Evolutionary conservation across 2,888 invertebrate species (phyloP).

Genomic region (Zygogramma bicolorata): DNA sequence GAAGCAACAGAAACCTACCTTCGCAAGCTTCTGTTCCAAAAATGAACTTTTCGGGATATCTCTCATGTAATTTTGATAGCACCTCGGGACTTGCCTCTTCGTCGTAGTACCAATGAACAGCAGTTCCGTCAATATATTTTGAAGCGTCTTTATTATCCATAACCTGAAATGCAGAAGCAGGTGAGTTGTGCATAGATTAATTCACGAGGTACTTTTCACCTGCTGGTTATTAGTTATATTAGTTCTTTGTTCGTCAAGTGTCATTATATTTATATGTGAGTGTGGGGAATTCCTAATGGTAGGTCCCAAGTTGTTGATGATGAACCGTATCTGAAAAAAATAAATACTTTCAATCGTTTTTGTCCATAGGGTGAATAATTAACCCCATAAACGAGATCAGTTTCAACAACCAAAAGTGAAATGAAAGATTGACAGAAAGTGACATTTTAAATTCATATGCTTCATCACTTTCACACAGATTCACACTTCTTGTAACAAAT

Average conservation of each 20-base stretch:
- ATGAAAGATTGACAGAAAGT: no score
- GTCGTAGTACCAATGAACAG: slow-evolving; percentile 88
- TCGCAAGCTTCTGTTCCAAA: slow-evolving; percentile 82
- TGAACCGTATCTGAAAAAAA: slow-evolving; percentile 73
- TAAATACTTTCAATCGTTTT: no score
- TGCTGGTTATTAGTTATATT: slow-evolving; percentile 43
- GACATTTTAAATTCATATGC: no score
- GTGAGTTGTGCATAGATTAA: no score
- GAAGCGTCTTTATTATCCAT: slow-evolving; percentile 66
- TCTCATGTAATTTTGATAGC: slow-evolving; percentile 70
- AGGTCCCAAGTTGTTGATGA: slow-evolving; percentile 81
- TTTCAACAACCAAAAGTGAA: no score
- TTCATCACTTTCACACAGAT: no score
- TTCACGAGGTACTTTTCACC: no score
- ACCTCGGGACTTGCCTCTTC: slow-evolving; percentile 69
- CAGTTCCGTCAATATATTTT: slow-evolving; percentile 79
- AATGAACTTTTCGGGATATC: slow-evolving; percentile 57
- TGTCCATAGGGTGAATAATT: no score
- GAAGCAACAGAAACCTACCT: slow-evolving; percentile 66
- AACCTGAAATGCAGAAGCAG: slow-evolving; percentile 59
- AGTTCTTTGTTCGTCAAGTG: slow-evolving; percentile 75
- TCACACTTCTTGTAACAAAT: no score
- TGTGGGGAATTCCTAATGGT: slow-evolving; percentile 72
- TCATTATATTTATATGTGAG: slow-evolving; percentile 76
- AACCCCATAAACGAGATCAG: no score